Evolutionary conservation across 2,113 vertebrate genomes (phyloP).

Genomic region (Lampris megalopsis): DNA sequence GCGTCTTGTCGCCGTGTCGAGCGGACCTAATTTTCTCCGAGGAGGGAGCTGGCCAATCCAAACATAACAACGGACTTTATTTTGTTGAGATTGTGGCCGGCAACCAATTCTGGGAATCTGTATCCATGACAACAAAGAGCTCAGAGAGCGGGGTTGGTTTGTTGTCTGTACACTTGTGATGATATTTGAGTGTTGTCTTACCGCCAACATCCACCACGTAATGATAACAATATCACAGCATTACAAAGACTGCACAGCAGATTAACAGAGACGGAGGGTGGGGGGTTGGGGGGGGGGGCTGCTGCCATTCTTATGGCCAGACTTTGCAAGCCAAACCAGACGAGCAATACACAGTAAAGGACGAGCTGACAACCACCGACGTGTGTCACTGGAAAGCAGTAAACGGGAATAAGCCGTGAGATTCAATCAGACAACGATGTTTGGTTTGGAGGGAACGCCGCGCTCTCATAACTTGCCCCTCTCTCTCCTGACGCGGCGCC

Average conservation of each 20-base stretch:
- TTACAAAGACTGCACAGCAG: conserved; percentile 33
- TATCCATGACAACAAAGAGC: conserved; percentile 41
- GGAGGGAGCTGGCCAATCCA: conserved; percentile 50
- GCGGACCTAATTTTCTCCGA: conserved; percentile 53
- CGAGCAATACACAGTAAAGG: conserved; percentile 66
- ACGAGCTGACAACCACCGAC: conserved; percentile 35
- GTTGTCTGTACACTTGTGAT: conserved; percentile 45
- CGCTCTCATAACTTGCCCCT: conserved; percentile 33
- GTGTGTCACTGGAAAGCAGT: conserved; percentile 11
- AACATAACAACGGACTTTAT: conserved; percentile 53
- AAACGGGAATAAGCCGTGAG: neutral
- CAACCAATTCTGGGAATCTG: conserved; percentile 16
- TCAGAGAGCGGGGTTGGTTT: conserved; percentile 29
- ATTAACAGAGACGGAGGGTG: neutral
- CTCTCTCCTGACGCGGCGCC: conserved; percentile 58
- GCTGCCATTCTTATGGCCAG: conserved; percentile 32
- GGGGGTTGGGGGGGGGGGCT: conserved; percentile 11
- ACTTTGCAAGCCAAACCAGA: conserved; percentile 52
- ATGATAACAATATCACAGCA: conserved; percentile 35
- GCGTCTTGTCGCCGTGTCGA: conserved; percentile 21
- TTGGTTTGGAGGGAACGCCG: conserved; percentile 46
- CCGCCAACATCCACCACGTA: conserved; percentile 50
- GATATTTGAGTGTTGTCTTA: conserved; percentile 51
- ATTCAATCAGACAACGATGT: conserved; percentile 27
- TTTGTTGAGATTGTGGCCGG: conserved; percentile 7